Percentiles rank a stretch among this genome's conserved stretches.
Evolutionary conservation across 2,113 vertebrate genomes (phyloP).

Genomic region (Lampris megalopsis): DNA sequence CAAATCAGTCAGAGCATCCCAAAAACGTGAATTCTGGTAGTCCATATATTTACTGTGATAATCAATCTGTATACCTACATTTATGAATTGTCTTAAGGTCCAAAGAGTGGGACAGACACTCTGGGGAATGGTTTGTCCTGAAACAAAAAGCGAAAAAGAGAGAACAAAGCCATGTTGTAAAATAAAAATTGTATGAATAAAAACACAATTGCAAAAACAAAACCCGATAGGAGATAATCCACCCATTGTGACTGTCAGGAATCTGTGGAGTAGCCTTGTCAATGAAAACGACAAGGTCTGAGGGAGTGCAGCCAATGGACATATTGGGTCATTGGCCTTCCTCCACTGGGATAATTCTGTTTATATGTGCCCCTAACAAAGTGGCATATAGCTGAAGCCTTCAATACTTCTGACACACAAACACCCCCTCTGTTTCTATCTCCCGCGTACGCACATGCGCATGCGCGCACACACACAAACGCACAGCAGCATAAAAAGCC

Average conservation of each 20-base stretch:
- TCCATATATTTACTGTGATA: not conserved
- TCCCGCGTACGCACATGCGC: conserved; percentile 9
- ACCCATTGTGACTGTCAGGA: no score
- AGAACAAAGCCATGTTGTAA: not conserved
- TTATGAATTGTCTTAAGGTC: conserved; percentile 60
- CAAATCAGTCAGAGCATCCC: not conserved
- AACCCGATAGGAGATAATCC: no score
- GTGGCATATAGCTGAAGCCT: conserved; percentile 38
- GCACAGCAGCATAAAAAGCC: conserved; percentile 52
- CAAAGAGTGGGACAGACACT: conserved; percentile 37
- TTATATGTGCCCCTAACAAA: conserved; percentile 9
- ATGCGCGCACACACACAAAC: not conserved
- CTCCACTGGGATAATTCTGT: not conserved
- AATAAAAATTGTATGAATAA: no score
- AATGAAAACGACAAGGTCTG: no score
- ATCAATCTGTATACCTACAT: conserved; percentile 53
- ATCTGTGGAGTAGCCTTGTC: no score
- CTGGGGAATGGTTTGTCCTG: conserved; percentile 45
- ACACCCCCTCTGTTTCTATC: not conserved
- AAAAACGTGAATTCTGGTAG: not conserved
- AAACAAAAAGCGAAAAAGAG: conserved; percentile 1
- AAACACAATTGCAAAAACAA: no score
- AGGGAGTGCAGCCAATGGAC: not conserved
- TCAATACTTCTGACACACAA: conserved; percentile 23
- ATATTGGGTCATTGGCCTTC: conserved; percentile 4